Evolutionary conservation across 53 echinoderm and acorn worm species (phyloP).

Genomic region (Astropecten irregularis): DNA sequence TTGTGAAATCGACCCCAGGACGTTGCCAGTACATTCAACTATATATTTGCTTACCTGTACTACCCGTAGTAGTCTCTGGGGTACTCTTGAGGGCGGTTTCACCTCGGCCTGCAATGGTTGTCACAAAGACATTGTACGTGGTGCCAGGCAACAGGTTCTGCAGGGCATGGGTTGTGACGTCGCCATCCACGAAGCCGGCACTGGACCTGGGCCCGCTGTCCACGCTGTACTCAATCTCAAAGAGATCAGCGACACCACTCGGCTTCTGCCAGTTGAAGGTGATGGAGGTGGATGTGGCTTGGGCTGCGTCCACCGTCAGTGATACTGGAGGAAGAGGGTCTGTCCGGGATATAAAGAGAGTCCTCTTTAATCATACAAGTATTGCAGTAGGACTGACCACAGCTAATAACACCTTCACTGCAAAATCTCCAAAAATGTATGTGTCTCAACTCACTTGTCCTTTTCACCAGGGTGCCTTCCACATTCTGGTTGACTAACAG

Average conservation of each 20-base stretch:
- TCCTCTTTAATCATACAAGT: too few species aligned
- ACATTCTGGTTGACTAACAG: constrained; percentile 20
- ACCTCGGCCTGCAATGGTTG: constrained; percentile 48
- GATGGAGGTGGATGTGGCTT: constrained; percentile 18
- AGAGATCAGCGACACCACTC: constrained; percentile 21
- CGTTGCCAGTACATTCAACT: too few species aligned
- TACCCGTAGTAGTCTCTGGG: neutral
- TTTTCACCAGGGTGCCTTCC: constrained; percentile 17
- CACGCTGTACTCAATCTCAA: constrained; percentile 36
- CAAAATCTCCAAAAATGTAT: too few species aligned
- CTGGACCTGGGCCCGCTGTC: constrained; percentile 30
- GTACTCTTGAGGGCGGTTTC: constrained; percentile 9
- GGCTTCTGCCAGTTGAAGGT: constrained; percentile 52
- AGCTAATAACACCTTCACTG: too few species aligned
- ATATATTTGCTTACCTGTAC: too few species aligned
- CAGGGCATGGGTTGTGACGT: constrained; percentile 17
- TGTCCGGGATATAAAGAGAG: too few species aligned
- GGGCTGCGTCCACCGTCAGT: neutral
- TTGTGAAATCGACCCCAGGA: too few species aligned
- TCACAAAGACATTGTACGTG: constrained; percentile 56
- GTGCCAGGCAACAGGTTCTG: constrained; percentile 46
- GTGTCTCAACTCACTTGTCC: constrained; percentile 48
- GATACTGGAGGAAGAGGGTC: constrained; percentile 1
- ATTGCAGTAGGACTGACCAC: too few species aligned
- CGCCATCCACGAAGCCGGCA: neutral